Percentiles rank a stretch among this genome's conserved stretches.
These are phyloP conservation scores for Cherax quadricarinatus DNA, from an alignment of 1,140 invertebrate genomes.

Conservation along the genomic window DNA sequence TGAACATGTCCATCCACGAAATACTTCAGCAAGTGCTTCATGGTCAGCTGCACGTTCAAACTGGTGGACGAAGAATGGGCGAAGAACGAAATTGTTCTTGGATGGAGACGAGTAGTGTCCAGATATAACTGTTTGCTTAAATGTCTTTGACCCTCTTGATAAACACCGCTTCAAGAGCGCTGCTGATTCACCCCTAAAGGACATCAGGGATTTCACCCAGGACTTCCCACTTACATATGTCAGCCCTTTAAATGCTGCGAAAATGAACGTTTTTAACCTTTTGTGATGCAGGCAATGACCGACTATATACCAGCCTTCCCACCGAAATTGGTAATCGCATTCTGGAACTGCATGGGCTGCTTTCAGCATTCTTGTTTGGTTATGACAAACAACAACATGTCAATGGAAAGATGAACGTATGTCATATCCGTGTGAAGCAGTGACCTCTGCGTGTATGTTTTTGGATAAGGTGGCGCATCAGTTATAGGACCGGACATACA, in stretches of 20 bases:
- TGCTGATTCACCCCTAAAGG: slow-evolving; percentile 16
- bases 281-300: neutral
- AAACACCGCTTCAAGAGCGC: slow-evolving; percentile 4
- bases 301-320: slow-evolving; percentile 1
- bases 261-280: too few relatives aligned
- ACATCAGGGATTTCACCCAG: neutral
- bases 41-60: too few relatives aligned
- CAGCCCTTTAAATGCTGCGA: slow-evolving; percentile 8
- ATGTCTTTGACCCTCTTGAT: neutral
- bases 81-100: too few relatives aligned
- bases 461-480: slow-evolving; percentile 14
- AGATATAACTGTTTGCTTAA: neutral
- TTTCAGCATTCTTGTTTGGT: slow-evolving; percentile 5
- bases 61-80: too few relatives aligned
- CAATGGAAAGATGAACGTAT: slow-evolving; percentile 8
- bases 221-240: slow-evolving; percentile 4
- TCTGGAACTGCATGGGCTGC: neutral
- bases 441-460: slow-evolving; percentile 20
- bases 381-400: slow-evolving; percentile 11
- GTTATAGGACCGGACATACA: too few relatives aligned
- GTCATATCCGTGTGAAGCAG: slow-evolving; percentile 1
- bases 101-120: neutral
- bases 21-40: too few relatives aligned
- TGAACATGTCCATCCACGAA: too few relatives aligned
- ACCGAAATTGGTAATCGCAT: neutral